Conservation (phyloP, 2,797 vertebrate genomes). For the Dendrocincla fuliginosa region DNA sequence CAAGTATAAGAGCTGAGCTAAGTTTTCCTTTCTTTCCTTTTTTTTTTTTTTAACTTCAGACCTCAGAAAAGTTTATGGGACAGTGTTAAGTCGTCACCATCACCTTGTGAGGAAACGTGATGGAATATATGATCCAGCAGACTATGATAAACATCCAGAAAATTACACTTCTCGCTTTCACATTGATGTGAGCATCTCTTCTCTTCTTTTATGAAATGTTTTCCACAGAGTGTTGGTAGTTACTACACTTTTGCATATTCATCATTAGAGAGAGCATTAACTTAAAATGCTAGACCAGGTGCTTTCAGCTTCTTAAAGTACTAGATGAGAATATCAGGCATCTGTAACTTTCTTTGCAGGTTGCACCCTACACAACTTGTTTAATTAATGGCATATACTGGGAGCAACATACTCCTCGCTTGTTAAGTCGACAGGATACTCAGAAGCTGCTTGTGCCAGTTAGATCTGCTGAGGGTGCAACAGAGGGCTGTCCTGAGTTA, state of each 20-base stretch:
- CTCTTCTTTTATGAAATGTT: neutral
- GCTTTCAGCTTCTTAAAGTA: neutral
- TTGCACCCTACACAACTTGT: constrained; percentile 94
- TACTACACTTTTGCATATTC: neutral
- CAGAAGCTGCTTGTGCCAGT: constrained; percentile 84
- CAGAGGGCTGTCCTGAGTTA: constrained; percentile 85
- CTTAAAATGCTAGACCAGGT: neutral
- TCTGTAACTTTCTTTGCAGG: constrained; percentile 75
- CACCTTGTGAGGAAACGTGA: constrained; percentile 93
- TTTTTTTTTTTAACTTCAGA: constrained; percentile 74
- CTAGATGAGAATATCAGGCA: neutral
- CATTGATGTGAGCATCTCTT: constrained; percentile 83
- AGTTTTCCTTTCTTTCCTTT: neutral
- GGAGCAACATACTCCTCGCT: constrained; percentile 91
- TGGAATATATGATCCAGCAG: constrained; percentile 87
- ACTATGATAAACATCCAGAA: constrained; percentile 92
- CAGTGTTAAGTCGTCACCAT: constrained; percentile 94
- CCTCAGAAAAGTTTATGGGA: constrained; percentile 91
- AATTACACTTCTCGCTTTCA: constrained; percentile 92
- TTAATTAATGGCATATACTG: constrained; percentile 98
- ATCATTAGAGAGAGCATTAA: neutral
- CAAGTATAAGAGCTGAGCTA: neutral
- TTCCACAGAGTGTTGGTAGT: neutral
- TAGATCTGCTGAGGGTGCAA: constrained; percentile 45
- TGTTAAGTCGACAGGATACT: constrained; percentile 86